phyloP scores from a whole-genome alignment of 2,113 vertebrate species.

The Motacilla tschutschensis region DNA sequence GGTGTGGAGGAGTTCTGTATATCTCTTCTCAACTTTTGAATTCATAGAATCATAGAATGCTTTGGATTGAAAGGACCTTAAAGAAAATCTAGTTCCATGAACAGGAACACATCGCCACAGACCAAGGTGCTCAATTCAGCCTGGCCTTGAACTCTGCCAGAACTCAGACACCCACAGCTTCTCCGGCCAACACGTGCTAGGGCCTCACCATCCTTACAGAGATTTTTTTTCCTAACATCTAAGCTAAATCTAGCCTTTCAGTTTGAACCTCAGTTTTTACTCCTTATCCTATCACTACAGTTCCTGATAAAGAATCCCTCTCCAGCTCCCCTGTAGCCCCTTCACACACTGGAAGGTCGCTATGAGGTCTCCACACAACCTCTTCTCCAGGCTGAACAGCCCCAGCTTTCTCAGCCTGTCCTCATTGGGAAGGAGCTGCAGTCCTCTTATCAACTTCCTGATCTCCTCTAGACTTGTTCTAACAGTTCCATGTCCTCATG shows the following conservation, averaged over 20 bases:
- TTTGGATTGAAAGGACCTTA: neutral
- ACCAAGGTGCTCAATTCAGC: neutral
- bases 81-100: neutral
- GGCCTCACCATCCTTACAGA: neutral
- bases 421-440: neutral
- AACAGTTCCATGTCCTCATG: neutral
- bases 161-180: neutral
- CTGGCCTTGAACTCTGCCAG: neutral
- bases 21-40: neutral
- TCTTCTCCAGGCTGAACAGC: neutral
- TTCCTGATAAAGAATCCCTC: neutral
- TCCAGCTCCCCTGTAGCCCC: neutral
- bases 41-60: neutral
- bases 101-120: neutral
- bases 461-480: neutral
- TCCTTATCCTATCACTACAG: neutral
- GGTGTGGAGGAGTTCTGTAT: neutral
- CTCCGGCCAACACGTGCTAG: neutral
- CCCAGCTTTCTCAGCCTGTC: neutral
- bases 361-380: fast-evolving
- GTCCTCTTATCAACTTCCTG: neutral
- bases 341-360: neutral
- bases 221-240: neutral
- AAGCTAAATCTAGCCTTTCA: neutral
- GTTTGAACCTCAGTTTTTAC: neutral